phyloP scores from a whole-genome alignment of 2,888 invertebrate species.

The Emmelina monodactyla region DNA sequence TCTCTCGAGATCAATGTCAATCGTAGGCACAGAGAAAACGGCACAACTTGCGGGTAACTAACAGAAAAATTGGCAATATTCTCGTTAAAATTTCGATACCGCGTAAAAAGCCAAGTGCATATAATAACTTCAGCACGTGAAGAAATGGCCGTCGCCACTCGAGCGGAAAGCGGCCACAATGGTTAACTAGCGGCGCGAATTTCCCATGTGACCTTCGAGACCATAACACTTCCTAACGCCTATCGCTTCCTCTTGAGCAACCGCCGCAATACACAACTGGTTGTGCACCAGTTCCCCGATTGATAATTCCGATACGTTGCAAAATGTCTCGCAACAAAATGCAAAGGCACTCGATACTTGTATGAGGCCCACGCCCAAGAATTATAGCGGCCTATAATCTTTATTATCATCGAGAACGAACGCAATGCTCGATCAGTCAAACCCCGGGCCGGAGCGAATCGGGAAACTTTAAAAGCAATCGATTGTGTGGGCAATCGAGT shows the following conservation, averaged over 20 bases:
- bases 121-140: too few species aligned
- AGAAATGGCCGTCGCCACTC: not conserved
- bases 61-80: too few species aligned
- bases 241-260: conserved; percentile 45
- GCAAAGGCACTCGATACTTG: conserved; percentile 48
- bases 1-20: too few species aligned
- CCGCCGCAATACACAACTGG: conserved; percentile 31
- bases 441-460: too few species aligned
- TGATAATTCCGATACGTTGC: conserved; percentile 62
- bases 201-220: conserved; percentile 37
- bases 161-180: not conserved
- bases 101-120: too few species aligned
- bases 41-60: too few species aligned
- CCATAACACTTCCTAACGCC: conserved; percentile 49
- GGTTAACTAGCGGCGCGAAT: conserved; percentile 19
- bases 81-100: too few species aligned
- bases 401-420: too few species aligned
- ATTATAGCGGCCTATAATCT: conserved; percentile 29
- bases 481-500: not conserved
- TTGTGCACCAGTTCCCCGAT: conserved; percentile 61
- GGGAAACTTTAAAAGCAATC: not conserved
- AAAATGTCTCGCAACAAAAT: conserved; percentile 53
- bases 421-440: too few species aligned
- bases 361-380: conserved; percentile 47
- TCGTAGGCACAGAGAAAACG: too few species aligned